Base-by-base conservation (phyloP, 2,113 vertebrate genomes). In the Maccullochella peelii region DNA sequence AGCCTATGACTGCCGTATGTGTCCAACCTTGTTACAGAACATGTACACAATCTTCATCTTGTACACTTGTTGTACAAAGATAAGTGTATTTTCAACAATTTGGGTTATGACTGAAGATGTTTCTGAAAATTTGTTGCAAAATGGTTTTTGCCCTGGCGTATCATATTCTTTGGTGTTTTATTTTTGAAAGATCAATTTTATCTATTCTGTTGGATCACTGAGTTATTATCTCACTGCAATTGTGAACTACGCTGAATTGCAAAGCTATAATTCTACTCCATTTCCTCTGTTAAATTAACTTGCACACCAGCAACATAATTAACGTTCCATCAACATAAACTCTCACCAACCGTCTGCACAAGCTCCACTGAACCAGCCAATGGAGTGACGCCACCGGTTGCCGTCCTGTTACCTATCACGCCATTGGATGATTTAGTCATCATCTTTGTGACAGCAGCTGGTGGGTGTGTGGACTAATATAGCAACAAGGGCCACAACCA, bases 371-470 rank as follows among this genome's bases (percentile, higher is more conserved):
- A 81, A 61, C 6, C 82, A 72, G 36, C 88, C 88, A 82, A 84
- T 86, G 69, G 36, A 27, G 75, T 25, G 50, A 54, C 57, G 86
- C 65, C 75, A 59, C 52, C 30, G 49, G 72, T 73, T 75, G 70
- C 15, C 12, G 21, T 73, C 62, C 73, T 21, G 65, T 76, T 88
- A 74, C 62, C 77, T 30, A 54, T 80, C 69, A 67, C 38, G 20
- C 86, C 71, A 77, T 84, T 78, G 91, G 87, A 73, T 50, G 71
- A 87, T 86, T 77, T 78, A 86, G 84, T 89, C 79, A 89, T 89
- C 63, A 47, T 83, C 76, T 76, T n/a, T 40, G 70, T 89, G 84
- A 89, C 91, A 87, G 88, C 88, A 79, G 89, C 78, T 57, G 80
- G 86, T 87, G 86, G 86, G 90, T 44, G 88, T 85, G 71, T 40